Evolutionary conservation across 2,797 vertebrate genomes (phyloP).

Genomic region (Phrynocephalus forsythii): DNA sequence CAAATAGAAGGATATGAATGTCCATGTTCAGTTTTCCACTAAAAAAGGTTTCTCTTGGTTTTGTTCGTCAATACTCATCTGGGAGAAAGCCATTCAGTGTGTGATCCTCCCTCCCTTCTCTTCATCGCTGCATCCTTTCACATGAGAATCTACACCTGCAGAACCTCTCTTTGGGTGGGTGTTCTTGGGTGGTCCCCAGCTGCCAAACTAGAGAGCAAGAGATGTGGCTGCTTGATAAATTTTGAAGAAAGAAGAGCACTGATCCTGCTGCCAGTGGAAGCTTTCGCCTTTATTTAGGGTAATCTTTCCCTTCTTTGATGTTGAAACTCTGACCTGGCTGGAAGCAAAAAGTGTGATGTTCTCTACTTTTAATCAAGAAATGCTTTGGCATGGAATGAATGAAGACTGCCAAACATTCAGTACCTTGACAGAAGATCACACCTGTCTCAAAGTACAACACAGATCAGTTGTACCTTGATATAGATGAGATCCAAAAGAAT

Average conservation of each 20-base stretch:
- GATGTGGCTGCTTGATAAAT: constrained; percentile 9
- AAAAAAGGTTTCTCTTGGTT: neutral
- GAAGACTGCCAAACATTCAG: neutral
- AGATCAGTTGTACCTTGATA: neutral
- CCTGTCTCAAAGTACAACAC: neutral
- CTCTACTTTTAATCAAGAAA: neutral
- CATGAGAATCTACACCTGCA: neutral
- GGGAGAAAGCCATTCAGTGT: neutral
- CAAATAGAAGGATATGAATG: neutral
- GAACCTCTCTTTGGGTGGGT: neutral
- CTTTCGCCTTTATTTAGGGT: neutral
- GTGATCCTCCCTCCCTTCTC: neutral
- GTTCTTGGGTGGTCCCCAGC: neutral
- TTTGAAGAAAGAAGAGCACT: constrained; percentile 4
- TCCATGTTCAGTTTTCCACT: neutral
- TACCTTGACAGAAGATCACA: neutral
- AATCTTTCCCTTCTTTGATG: constrained; percentile 1
- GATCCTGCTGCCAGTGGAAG: neutral
- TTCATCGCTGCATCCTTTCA: neutral
- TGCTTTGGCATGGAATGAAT: neutral
- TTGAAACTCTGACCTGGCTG: neutral
- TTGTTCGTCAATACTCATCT: neutral
- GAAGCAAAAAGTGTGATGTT: neutral
- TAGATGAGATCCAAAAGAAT: neutral
- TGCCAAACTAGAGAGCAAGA: neutral